Conservation (phyloP, 92 coral and sea anemone species). For the Actinernus sp. region DNA sequence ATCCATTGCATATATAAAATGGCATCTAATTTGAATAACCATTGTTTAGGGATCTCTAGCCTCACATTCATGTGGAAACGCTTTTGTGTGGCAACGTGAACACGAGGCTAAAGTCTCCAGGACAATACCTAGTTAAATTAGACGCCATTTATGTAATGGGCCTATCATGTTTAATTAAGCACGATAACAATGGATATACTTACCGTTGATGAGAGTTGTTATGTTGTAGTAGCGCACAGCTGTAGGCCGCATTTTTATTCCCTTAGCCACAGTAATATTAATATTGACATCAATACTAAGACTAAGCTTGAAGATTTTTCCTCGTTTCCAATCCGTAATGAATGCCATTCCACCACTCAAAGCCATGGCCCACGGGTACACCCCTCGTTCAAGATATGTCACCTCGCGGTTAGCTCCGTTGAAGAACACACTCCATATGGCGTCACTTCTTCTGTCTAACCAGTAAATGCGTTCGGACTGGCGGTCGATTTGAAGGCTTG, state of each 20-base stretch:
- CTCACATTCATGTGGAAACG: too few relatives aligned
- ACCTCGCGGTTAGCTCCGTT: conserved; percentile 29
- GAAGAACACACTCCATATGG: conserved; percentile 16
- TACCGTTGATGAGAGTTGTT: conserved; percentile 12
- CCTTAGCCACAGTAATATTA: conserved; percentile 22
- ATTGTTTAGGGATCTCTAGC: too few relatives aligned
- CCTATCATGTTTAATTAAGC: too few relatives aligned
- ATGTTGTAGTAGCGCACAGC: conserved; percentile 19
- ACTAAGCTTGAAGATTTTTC: conserved; percentile 16
- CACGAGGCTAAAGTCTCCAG: too few relatives aligned
- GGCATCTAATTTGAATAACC: too few relatives aligned
- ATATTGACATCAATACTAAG: conserved; percentile 2
- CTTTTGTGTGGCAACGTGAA: too few relatives aligned
- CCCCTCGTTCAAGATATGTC: conserved; percentile 7
- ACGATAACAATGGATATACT: neutral
- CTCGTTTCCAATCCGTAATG: conserved; percentile 13
- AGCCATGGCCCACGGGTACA: conserved; percentile 13
- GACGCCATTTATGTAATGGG: too few relatives aligned
- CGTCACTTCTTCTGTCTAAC: conserved; percentile 12
- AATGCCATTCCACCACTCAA: conserved; percentile 1
- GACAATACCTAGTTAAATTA: too few relatives aligned
- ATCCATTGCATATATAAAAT: too few relatives aligned
- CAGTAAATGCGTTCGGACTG: conserved; percentile 22
- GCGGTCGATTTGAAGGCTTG: conserved; percentile 19
- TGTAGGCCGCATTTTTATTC: conserved; percentile 24